Evolutionary conservation across 2,113 vertebrate genomes (phyloP).

Genomic region (Rhodinocichla rosea): DNA sequence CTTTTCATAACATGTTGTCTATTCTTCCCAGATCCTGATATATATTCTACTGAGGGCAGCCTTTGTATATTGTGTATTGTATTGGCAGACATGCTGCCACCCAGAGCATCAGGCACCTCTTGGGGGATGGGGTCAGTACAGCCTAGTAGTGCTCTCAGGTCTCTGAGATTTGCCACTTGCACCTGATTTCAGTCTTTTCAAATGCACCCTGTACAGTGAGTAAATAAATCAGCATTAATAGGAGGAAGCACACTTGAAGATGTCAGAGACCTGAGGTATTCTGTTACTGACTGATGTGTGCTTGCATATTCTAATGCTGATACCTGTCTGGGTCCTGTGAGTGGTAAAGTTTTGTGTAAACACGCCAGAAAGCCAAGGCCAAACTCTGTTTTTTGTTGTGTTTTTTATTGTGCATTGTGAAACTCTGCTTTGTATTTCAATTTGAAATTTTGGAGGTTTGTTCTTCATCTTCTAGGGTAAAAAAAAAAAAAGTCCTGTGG

Average conservation of each 20-base stretch:
- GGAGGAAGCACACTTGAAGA: neutral
- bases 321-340: neutral
- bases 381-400: neutral
- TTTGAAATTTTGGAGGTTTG: neutral
- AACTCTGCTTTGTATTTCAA: neutral
- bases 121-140: neutral
- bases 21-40: neutral
- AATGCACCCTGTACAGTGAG: neutral
- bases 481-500: neutral
- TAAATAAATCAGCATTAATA: neutral
- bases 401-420: neutral
- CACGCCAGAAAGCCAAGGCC: neutral
- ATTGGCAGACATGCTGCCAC: neutral
- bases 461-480: neutral
- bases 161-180: neutral
- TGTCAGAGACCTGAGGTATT: neutral
- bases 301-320: neutral
- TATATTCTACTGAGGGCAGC: rapidly evolving
- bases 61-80: too few relatives aligned
- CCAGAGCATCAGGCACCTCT: rapidly evolving
- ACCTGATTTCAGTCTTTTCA: neutral
- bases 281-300: neutral
- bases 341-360: neutral
- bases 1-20: neutral
- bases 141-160: neutral